Evolutionary conservation across 2,797 vertebrate genomes (phyloP).

Genomic region (Melanotaenia trifasciata): DNA sequence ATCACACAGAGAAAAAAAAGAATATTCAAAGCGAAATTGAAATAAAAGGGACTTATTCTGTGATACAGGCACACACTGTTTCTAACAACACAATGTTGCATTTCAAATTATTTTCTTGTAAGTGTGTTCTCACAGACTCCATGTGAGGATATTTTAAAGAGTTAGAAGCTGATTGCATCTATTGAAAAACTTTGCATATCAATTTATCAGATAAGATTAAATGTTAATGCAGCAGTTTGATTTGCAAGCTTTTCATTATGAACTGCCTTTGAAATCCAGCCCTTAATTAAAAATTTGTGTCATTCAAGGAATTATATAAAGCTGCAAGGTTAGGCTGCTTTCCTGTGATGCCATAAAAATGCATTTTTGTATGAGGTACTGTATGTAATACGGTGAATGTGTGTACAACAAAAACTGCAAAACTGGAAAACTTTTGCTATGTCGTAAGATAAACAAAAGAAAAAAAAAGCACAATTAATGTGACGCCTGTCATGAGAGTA

Average conservation of each 20-base stretch:
- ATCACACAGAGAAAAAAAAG: too few species aligned
- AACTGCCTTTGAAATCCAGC: conserved; percentile 50
- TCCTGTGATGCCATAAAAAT: conserved; percentile 19
- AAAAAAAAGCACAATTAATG: background rate
- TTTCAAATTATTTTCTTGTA: background rate
- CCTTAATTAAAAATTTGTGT: conserved; percentile 33
- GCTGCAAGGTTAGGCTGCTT: conserved; percentile 20
- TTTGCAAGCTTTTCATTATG: conserved; percentile 54
- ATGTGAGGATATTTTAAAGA: conserved; percentile 32
- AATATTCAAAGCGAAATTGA: background rate
- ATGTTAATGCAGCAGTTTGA: conserved; percentile 40
- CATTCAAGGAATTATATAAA: conserved; percentile 27
- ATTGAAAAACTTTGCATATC: conserved; percentile 50
- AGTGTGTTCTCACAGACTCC: conserved; percentile 6
- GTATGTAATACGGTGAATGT: conserved; percentile 8
- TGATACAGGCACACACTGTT: background rate
- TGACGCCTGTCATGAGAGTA: background rate
- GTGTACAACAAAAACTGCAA: background rate
- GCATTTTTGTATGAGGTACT: background rate
- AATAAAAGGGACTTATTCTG: background rate
- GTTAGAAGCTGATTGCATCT: conserved; percentile 56
- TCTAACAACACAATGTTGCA: background rate
- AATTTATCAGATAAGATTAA: conserved; percentile 57
- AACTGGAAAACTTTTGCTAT: background rate
- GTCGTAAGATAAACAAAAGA: background rate